Base-by-base conservation (phyloP, 2,113 vertebrate species). In the Alligator sinensis region DNA sequence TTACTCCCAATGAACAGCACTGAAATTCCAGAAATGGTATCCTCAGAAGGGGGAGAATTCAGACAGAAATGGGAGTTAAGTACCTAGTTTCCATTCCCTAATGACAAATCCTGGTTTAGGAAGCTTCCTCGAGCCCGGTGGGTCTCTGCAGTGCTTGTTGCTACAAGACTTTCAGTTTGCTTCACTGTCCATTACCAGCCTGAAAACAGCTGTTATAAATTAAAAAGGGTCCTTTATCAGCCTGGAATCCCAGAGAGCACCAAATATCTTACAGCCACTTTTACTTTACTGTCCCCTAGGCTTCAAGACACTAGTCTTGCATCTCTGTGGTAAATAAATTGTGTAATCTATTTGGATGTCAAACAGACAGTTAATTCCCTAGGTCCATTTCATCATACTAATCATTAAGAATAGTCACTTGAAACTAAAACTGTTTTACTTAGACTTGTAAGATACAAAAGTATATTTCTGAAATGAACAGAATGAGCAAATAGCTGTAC, bases 171-270 rank as follows among this genome's bases (percentile, higher is more conserved):
- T 47, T 22, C 47, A 38, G 22, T 38, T 14, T 47, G 70, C 34
- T 38, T 74, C 34, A 47, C 12, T 24, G 34, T 24, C 66, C 30
- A 21, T 80, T 92, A 87, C 91, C 91, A 88, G 91, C 88, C 90
- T 72, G 61, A 68, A 55, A 84, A 21, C 18, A 1, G 0, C 2
- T 28, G 28, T 70, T 89, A 11, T 62, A 87, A 66, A 94, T 95
- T 91, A 95, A 78, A 96, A 91, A 75, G 55, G 70, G 25, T 62
- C 47, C 61, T 84, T 87, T 61, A 82, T 30, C 75, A 90, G 89
- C 13, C 83, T 64, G 62, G 34, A 90, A 91, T 47, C 11, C 82
- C 78, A 91, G 28, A 75, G 6, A 14, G 64, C 27, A 94, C 57
- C 38, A 80, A 90, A 94, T 11, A 22, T 11, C 24, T 5, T 47